Percentiles rank a stretch among this genome's conserved stretches.
Conservation (phyloP, 2,113 vertebrate species). For the Suncus etruscus region DNA sequence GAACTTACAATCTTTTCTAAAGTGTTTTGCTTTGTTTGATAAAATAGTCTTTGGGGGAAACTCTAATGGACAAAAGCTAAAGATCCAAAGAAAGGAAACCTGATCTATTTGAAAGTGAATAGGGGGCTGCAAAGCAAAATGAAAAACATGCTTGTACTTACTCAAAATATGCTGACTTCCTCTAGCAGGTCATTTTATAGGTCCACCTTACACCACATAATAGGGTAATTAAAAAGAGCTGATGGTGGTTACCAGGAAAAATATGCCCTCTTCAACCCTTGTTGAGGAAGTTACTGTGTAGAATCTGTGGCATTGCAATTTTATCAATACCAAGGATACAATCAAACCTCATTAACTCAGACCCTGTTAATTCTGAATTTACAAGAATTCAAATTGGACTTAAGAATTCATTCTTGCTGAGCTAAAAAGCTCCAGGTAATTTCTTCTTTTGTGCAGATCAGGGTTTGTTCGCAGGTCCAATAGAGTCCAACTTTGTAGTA, state of each 20-base stretch:
- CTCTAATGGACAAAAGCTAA: conserved; percentile 85
- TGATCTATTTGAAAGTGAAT: conserved; percentile 83
- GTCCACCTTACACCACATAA: conserved; percentile 74
- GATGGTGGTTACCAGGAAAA: conserved; percentile 76
- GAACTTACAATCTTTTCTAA: conserved; percentile 81
- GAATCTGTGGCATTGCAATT: conserved; percentile 38
- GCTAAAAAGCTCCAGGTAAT: conserved; percentile 61
- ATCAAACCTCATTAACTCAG: conserved; percentile 66
- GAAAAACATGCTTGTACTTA: conserved; percentile 80
- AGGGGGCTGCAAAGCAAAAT: conserved; percentile 75
- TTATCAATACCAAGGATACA: conserved; percentile 61
- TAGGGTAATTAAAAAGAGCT: conserved; percentile 81
- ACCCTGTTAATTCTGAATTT: conserved; percentile 63
- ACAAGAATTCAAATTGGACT: conserved; percentile 55
- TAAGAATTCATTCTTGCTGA: conserved; percentile 66
- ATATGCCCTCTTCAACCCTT: conserved; percentile 64
- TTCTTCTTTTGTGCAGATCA: conserved; percentile 70
- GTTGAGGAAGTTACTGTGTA: not conserved
- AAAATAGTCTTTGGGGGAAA: conserved; percentile 85
- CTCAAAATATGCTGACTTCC: conserved; percentile 86
- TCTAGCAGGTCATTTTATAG: conserved; percentile 74
- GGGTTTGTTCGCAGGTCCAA: conserved; percentile 44
- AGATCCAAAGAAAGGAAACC: conserved; percentile 82
- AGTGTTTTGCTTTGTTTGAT: conserved; percentile 86
- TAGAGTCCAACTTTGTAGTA: conserved; percentile 17